These are phyloP conservation scores for Xestia ashworthii DNA, from an alignment of 2,888 invertebrate genomes.

Conservation along the genomic window DNA sequence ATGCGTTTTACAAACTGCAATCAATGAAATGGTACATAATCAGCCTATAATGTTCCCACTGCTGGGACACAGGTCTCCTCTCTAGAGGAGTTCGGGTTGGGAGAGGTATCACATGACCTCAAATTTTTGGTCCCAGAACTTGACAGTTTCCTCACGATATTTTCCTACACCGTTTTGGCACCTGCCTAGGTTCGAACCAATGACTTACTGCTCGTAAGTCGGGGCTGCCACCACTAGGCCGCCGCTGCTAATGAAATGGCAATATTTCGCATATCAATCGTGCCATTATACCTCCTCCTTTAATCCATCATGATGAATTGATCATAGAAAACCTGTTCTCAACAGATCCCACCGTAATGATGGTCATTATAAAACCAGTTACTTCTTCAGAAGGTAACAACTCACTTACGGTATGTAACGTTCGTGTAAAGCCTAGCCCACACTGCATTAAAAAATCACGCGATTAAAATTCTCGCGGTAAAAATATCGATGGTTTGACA, in stretches of 20 bases:
- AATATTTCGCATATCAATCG: conserved; percentile 19
- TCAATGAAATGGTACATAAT: no score
- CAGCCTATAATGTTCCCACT: no score
- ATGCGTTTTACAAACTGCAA: no score
- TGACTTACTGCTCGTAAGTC: no score
- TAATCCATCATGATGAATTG: conserved; percentile 20
- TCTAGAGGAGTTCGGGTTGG: no score
- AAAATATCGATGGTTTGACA: not conserved
- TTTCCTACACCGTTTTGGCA: no score
- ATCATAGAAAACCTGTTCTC: conserved; percentile 24
- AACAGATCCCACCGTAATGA: conserved; percentile 8
- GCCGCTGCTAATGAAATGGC: not conserved
- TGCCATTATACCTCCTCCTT: not conserved
- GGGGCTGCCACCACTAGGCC: no score
- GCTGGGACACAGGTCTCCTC: no score
- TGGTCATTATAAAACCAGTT: conserved; percentile 35
- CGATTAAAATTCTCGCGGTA: not conserved
- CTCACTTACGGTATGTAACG: conserved; percentile 21
- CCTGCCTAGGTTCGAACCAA: no score
- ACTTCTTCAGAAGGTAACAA: conserved; percentile 27
- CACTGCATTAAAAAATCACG: not conserved
- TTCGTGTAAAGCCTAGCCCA: not conserved
- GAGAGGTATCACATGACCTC: no score
- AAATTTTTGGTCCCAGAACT: no score
- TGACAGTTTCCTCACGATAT: no score